Evolutionary conservation across 2,113 vertebrate genomes (phyloP).

Genomic region (Alethe diademata): DNA sequence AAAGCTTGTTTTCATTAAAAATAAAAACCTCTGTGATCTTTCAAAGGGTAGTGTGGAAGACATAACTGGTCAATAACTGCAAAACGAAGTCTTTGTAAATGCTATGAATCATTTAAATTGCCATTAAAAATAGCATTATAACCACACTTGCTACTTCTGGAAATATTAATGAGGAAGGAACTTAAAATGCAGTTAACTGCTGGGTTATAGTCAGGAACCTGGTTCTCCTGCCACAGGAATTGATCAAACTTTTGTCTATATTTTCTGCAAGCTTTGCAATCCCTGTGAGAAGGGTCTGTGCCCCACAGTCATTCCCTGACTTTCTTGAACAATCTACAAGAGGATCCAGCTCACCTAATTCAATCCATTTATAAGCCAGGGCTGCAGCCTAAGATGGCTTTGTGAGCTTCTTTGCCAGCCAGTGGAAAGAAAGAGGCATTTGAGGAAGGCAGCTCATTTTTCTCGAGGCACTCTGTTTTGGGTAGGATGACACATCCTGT

Average conservation of each 20-base stretch:
- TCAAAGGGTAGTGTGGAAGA: not conserved
- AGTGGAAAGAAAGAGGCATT: not conserved
- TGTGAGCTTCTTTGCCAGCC: not conserved
- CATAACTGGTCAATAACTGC: not conserved
- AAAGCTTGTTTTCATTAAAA: slow-evolving; percentile 22
- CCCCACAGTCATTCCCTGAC: no score
- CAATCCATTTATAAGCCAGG: not conserved
- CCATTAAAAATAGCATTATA: not conserved
- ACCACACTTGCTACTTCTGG: not conserved
- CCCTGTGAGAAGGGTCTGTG: not conserved
- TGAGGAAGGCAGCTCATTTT: not conserved
- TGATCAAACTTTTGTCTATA: not conserved
- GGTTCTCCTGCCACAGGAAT: not conserved
- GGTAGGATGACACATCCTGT: not conserved
- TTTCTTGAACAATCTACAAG: not conserved
- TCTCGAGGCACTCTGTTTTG: not conserved
- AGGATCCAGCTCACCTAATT: not conserved
- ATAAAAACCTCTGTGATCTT: not conserved
- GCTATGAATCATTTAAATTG: not conserved
- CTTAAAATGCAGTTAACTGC: not conserved
- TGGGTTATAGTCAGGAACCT: not conserved
- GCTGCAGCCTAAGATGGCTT: not conserved
- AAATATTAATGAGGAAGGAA: slow-evolving; percentile 28
- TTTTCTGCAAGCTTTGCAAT: not conserved
- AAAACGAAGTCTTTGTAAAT: not conserved